Evolutionary conservation across 2,888 invertebrate genomes (phyloP).

Genomic region (Apamea epomidion): DNA sequence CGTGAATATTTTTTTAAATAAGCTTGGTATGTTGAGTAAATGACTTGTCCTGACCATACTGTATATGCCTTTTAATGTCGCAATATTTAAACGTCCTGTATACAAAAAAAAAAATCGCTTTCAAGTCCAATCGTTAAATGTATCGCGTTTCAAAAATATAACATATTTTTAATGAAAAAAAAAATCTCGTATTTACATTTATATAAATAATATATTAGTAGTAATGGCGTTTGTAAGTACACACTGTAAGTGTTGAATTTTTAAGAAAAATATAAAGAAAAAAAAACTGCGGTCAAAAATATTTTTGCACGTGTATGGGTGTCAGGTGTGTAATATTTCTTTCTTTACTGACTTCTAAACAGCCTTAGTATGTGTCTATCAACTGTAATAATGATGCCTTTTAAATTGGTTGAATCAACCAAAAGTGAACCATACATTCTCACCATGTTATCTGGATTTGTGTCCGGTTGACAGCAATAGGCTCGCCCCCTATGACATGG

Average conservation of each 20-base stretch:
- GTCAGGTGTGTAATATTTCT: conserved; percentile 47
- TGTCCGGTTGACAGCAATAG: background rate
- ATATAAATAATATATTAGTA: conserved; percentile 36
- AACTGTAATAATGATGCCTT: background rate
- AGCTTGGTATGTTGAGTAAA: background rate
- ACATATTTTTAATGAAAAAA: conserved; percentile 41
- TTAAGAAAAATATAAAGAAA: conserved; percentile 57
- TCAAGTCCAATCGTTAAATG: conserved; percentile 19
- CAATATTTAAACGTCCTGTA: background rate
- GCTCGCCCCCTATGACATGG: too few species aligned
- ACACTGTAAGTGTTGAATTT: conserved; percentile 66
- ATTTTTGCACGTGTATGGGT: conserved; percentile 59
- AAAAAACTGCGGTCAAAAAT: conserved; percentile 54
- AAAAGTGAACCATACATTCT: background rate
- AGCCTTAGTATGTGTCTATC: rapidly evolving
- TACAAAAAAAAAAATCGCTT: conserved; percentile 16
- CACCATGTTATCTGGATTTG: background rate
- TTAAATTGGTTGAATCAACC: background rate
- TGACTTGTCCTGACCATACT: background rate
- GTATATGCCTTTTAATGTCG: conserved; percentile 1
- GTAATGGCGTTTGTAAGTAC: conserved; percentile 49
- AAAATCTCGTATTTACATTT: conserved; percentile 23
- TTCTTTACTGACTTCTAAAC: background rate
- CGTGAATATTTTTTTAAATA: background rate
- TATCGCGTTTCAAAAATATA: conserved; percentile 43